Evolutionary conservation across 2,888 invertebrate genomes (phyloP).

Genomic region (Leptopilina myrica): DNA sequence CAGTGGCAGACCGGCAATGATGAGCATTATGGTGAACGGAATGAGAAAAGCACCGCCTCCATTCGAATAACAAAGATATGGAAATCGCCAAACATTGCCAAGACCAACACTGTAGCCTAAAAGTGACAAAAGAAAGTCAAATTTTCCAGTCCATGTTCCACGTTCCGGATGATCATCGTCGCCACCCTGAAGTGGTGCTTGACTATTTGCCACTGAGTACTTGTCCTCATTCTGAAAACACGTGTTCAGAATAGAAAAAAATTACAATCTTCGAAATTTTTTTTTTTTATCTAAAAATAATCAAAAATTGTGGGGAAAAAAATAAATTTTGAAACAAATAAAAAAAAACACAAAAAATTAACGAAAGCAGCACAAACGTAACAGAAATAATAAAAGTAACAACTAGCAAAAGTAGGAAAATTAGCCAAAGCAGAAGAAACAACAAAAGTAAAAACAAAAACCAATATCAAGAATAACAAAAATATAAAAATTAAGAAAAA

Average conservation of each 20-base stretch:
- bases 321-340: too few relatives aligned
- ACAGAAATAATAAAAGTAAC: too few relatives aligned
- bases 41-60: conserved; percentile 90
- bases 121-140: conserved; percentile 85
- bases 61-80: conserved; percentile 86
- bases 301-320: too few relatives aligned
- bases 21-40: conserved; percentile 88
- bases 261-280: too few relatives aligned
- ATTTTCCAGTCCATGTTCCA: conserved; percentile 86
- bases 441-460: too few relatives aligned
- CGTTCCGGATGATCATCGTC: conserved; percentile 79
- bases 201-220: conserved; percentile 77
- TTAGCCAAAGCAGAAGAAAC: too few relatives aligned
- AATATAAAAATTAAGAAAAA: too few relatives aligned
- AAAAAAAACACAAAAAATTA: too few relatives aligned
- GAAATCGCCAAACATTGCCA: conserved; percentile 87
- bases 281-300: too few relatives aligned
- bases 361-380: too few relatives aligned
- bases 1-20: conserved; percentile 87
- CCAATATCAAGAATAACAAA: too few relatives aligned
- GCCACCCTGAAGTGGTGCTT: conserved; percentile 75
- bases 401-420: too few relatives aligned
- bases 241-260: neutral
- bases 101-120: conserved; percentile 86
- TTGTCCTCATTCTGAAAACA: conserved; percentile 75